Evolutionary conservation across 92 coral and sea anemone species (phyloP), one percentile per base, ranked within the genome.

Genomic region (Muricea muricata): DNA sequence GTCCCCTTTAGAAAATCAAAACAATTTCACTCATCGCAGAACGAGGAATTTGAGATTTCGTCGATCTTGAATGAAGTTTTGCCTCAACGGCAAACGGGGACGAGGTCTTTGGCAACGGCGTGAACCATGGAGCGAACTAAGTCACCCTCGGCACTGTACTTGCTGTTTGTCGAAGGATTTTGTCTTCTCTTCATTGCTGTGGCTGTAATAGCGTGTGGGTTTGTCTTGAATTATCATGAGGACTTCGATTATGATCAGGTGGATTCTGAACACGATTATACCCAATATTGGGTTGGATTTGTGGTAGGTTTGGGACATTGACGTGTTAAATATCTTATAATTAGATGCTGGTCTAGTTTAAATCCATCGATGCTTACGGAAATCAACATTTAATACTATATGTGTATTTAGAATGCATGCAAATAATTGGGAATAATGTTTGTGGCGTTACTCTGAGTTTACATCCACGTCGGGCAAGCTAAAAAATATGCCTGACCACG

Each of bases 231-330:
- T 13, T 56, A 28, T 35, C 83, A 78, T 40, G 37, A 58, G 1
- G 71, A 58, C 23, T 78, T 32, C 47, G 83, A 78, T 45, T 42
- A 37, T 15, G 72, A 33, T 17, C 25, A 15, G n/a, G 71, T 78
- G 15, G n/a, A 32, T 4, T 1, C 28, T 30, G 55, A 56, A 58
- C 9, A 31, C 34, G 83, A 78, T 23, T 78, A 78, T 39, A 32
- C 83, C 14, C 83, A 78, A 30, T 78, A 78, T 65, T 78, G 83
- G 83, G 71, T 78, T 15, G 83, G 83, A 13, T 78, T 78, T 29
- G 65, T 39, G 54, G 83, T 78, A 78, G 20, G 83, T 50, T 14
- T 13, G 10, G 20, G 39, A 4, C 11, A 12, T 12, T 28, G 39
- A 4, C 11, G 4, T 12, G 2, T 24, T 73, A 37, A 4, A 70